Percentiles rank a stretch among this genome's conserved stretches.
Evolutionary conservation across 2,797 vertebrate genomes (phyloP).

Genomic region (Anisognathus igniventris): DNA sequence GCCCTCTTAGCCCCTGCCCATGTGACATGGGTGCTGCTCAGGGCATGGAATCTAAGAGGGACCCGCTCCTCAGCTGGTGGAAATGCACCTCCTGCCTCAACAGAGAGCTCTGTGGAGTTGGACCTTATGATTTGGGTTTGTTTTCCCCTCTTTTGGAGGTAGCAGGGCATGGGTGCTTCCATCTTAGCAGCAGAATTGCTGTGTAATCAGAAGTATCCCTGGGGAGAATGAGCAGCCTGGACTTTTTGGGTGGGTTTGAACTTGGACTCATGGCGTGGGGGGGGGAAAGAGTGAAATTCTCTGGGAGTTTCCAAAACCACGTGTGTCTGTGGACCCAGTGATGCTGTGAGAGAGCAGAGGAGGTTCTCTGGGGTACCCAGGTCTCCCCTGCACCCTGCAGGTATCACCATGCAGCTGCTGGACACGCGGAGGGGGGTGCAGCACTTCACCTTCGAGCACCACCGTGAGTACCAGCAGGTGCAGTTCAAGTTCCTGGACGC

Average conservation of each 20-base stretch:
- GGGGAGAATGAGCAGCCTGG: not conserved
- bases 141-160: not conserved
- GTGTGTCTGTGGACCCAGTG: not conserved
- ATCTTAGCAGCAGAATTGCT: not conserved
- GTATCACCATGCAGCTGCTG: constrained; percentile 88
- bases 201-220: not conserved
- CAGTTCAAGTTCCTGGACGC: constrained; percentile 95
- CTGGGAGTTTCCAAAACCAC: accelerated
- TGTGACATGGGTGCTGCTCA: accelerated
- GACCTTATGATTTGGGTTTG: not conserved
- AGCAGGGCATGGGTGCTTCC: not conserved
- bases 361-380: not conserved
- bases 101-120: not conserved
- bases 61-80: not conserved
- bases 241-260: not conserved
- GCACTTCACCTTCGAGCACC: constrained; percentile 90
- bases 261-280: not conserved
- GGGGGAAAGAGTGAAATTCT: not conserved
- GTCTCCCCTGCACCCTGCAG: constrained; percentile 56
- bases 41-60: accelerated
- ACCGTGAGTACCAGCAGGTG: constrained; percentile 92
- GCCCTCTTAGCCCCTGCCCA: not conserved
- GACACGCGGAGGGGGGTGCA: constrained; percentile 85
- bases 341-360: not conserved
- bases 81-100: not conserved